These are phyloP conservation scores for Metellina segmentata DNA, from an alignment of 2,888 invertebrate genomes.

Conservation along the genomic window DNA sequence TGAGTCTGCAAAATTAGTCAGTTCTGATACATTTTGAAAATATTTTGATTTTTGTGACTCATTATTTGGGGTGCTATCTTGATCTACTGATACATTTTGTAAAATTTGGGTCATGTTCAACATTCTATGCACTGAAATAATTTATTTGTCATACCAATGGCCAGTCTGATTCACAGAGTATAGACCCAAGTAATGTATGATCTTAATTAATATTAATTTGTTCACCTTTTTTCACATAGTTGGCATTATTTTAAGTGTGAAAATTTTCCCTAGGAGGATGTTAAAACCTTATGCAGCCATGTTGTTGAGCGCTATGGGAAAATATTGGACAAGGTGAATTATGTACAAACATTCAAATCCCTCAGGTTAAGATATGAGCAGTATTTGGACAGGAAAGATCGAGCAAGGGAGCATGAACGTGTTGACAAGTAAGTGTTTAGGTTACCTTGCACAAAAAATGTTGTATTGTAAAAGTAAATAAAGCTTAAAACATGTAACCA, in stretches of 20 bases:
- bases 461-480: background rate
- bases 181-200: too few relatives aligned
- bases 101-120: background rate
- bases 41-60: too few relatives aligned
- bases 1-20: too few relatives aligned
- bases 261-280: constrained; percentile 80
- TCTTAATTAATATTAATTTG: too few relatives aligned
- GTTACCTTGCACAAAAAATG: background rate
- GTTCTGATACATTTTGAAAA: too few relatives aligned
- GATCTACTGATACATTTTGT: background rate
- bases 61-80: too few relatives aligned
- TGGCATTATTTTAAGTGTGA: background rate
- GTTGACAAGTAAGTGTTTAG: constrained; percentile 85
- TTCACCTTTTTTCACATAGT: too few relatives aligned
- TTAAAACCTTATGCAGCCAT: constrained; percentile 85
- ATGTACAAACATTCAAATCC: constrained; percentile 98
- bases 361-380: constrained; percentile 94
- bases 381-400: constrained; percentile 94
- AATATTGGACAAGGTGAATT: constrained; percentile 95
- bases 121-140: background rate
- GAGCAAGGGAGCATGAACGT: constrained; percentile 83
- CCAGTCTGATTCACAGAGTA: too few relatives aligned
- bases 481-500: background rate
- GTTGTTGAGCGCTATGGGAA: constrained; percentile 98
- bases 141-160: background rate